Base-by-base conservation (phyloP, 2,888 invertebrate species). In the Tupiocoris notatus region DNA sequence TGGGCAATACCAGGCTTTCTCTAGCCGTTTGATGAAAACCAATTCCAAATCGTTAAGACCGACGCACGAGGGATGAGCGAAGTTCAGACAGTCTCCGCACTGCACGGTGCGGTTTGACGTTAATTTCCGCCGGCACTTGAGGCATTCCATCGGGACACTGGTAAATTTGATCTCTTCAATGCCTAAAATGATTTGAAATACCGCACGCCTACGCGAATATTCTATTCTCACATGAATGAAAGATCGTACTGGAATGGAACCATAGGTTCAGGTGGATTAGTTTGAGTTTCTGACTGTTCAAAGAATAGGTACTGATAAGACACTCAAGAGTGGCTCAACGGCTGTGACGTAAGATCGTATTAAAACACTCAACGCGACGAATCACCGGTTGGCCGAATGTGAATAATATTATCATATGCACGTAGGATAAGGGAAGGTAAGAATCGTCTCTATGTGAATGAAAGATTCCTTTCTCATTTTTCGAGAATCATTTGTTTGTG, bases 1-100 rank as follows among this genome's bases (percentile, higher is more conserved):
- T 6, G 1, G 20, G 24, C 73, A 73, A 22, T 73, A 73, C 73
- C 73, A 73, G 16, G 73, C 73, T 39, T 73, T 73, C 20, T 73
- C 73, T 39, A 73, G 17, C 21, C 73, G 20, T 12, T 39, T 20
- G 61, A 73, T 63, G 56, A 73, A 73, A 7, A 25, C 39, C 17
- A 20, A 21, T 17, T 73, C 73, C 54, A 73, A 21, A 20, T 73
- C 62, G 12, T 63, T 61, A n/a, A 73, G 2, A 16, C 62, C 61
- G 18, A 25, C 73, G 21, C 73, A 73, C 3, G 54, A 57, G 24
- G 39, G 16, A 21, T 73, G 73, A 18, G 73, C 61, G 58, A 3
- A 63, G 16, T 20, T 7, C 62, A 62, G 17, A 16, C 73, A 73
- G 1, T 73, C 63, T 6, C 73, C 73, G 22, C 73, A 73, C 21